Conservation (phyloP, 1,140 invertebrate species). For the Dendrolimus punctatus region DNA sequence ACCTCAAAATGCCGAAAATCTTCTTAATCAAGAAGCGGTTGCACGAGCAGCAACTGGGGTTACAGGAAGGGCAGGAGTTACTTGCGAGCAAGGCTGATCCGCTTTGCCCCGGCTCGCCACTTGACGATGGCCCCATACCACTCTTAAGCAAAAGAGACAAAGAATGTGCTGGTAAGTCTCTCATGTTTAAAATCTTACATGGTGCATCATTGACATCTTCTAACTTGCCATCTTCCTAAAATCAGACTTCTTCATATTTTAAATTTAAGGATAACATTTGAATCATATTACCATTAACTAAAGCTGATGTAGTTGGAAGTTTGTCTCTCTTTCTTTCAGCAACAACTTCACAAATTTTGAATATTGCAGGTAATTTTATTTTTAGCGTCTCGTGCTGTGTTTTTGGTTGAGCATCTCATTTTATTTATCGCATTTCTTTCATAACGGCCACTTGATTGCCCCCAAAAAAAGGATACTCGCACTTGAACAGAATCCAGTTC, state of each 20-base stretch:
- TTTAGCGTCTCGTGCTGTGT: conserved; percentile 2
- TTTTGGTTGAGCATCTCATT: conserved; percentile 20
- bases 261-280: no score
- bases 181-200: conserved; percentile 3
- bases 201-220: no score
- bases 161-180: conserved; percentile 51
- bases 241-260: no score
- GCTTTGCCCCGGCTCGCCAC: conserved; percentile 64
- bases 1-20: conserved; percentile 87
- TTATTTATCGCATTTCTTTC: conserved; percentile 50
- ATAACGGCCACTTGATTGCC: conserved; percentile 46
- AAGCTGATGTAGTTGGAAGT: no score
- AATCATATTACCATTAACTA: no score
- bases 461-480: conserved; percentile 42
- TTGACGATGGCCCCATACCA: conserved; percentile 72
- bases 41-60: conserved; percentile 88
- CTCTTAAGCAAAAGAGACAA: conserved; percentile 74
- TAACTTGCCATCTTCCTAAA: no score
- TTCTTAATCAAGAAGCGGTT: conserved; percentile 90
- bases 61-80: conserved; percentile 84
- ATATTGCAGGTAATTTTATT: no score
- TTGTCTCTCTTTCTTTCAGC: no score
- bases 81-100: conserved; percentile 71
- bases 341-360: no score
- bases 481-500: conserved; percentile 54